Conservation (phyloP, 2,113 vertebrate species). For the Oryzias melastigma region DNA sequence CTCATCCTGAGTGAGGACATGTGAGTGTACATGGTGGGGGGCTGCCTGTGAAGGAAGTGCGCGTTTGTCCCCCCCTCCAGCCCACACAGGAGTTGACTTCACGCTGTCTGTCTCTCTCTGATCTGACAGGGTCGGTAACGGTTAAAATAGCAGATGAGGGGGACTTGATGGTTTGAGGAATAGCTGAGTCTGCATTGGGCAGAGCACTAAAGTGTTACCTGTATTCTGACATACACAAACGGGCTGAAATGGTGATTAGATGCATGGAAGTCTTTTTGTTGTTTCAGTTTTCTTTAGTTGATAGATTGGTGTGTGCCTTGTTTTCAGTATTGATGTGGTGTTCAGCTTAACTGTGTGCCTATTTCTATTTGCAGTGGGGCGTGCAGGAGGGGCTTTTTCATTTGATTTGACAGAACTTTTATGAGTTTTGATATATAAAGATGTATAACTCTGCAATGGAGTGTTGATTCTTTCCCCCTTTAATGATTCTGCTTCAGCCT, state of each 20-base stretch:
- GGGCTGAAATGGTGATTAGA: constrained; percentile 98
- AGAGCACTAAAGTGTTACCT: constrained; percentile 89
- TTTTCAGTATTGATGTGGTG: constrained; percentile 94
- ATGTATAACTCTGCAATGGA: constrained; percentile 87
- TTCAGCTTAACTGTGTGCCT: constrained; percentile 99
- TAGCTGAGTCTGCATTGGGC: constrained; percentile 97
- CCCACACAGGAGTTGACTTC: constrained; percentile 83
- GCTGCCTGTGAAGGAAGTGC: constrained; percentile 69
- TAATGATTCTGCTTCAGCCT: constrained; percentile 86
- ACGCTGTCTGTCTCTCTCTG: constrained; percentile 98
- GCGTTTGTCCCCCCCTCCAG: constrained; percentile 39
- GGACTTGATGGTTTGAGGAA: constrained; percentile 91
- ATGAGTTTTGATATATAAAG: constrained; percentile 58
- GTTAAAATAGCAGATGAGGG: constrained; percentile 94
- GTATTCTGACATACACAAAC: constrained; percentile 93
- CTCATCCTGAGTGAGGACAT: constrained; percentile 54
- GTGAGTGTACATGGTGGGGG: constrained; percentile 57
- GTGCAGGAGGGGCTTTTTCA: constrained; percentile 70
- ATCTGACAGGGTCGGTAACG: constrained; percentile 97
- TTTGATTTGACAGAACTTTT: constrained; percentile 67
- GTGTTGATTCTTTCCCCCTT: constrained; percentile 80
- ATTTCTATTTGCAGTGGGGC: constrained; percentile 88
- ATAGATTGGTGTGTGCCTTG: constrained; percentile 82
- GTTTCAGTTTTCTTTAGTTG: constrained; percentile 70
- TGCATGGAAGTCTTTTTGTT: constrained; percentile 91